Percentiles rank a stretch among this genome's conserved stretches.
Conservation (phyloP, 1,140 invertebrate genomes). For the Sycophaga agraensis region DNA sequence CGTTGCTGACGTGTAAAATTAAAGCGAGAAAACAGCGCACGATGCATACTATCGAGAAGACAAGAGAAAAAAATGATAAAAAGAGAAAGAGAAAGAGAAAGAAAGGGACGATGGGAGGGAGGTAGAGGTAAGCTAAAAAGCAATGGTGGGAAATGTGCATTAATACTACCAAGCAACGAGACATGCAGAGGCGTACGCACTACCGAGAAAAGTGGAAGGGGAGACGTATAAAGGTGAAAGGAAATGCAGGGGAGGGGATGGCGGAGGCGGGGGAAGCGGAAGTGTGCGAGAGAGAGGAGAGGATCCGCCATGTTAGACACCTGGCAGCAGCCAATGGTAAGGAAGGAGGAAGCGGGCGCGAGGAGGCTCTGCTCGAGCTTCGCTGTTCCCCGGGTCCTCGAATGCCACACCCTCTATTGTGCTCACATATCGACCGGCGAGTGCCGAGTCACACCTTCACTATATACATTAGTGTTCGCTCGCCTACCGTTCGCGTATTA, state of each 20-base stretch:
- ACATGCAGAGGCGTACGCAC: too few species aligned
- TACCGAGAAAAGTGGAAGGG: too few species aligned
- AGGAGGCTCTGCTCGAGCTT: constrained; percentile 24
- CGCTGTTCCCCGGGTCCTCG: constrained; percentile 46
- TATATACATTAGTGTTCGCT: too few species aligned
- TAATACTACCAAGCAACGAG: too few species aligned
- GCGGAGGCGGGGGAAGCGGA: background rate
- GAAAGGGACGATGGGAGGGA: background rate
- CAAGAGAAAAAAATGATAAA: background rate
- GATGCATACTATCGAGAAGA: background rate
- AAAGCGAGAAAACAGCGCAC: background rate
- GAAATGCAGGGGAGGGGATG: background rate
- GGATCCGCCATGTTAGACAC: constrained; percentile 49
- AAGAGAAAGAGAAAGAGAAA: background rate
- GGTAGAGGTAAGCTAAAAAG: too few species aligned
- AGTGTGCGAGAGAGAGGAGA: constrained; percentile 5
- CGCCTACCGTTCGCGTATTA: too few species aligned
- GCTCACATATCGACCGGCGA: constrained; percentile 49
- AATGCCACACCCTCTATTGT: constrained; percentile 55
- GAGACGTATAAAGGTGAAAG: background rate
- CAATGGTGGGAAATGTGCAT: too few species aligned
- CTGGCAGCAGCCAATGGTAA: constrained; percentile 47
- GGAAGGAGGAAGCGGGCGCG: constrained; percentile 38
- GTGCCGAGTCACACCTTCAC: background rate
- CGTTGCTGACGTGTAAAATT: background rate